Conservation (phyloP, 2,113 vertebrate genomes). For the Phyllostomus discolor region DNA sequence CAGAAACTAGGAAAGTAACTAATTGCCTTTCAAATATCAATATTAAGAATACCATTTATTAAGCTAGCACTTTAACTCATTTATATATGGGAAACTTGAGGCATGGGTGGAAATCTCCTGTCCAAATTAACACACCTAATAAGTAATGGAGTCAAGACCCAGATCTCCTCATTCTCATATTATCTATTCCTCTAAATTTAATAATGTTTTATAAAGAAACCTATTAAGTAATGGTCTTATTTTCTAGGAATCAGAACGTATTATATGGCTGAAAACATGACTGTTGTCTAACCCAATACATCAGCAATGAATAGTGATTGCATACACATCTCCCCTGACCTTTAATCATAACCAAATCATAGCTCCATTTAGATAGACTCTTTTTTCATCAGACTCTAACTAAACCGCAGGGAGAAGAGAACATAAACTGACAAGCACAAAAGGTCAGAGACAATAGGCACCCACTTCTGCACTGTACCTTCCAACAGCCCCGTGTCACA, state of each 20-base stretch:
- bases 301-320: constrained; percentile 42
- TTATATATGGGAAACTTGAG: not conserved
- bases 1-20: constrained; percentile 63
- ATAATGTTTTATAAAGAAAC: not conserved
- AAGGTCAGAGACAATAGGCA: constrained; percentile 50
- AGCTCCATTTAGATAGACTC: constrained; percentile 9
- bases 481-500: not conserved
- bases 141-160: not conserved
- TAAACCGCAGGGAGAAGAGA: constrained; percentile 19
- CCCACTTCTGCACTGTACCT: not conserved
- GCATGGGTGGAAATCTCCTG: not conserved
- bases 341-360: constrained; percentile 57
- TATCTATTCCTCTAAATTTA: not conserved
- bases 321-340: not conserved
- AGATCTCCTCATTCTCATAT: not conserved
- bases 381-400: constrained; percentile 29
- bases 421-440: constrained; percentile 20
- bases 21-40: constrained; percentile 72
- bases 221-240: not conserved
- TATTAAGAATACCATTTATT: constrained; percentile 68
- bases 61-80: constrained; percentile 31
- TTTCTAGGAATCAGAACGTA: constrained; percentile 12
- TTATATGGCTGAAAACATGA: not conserved
- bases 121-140: not conserved
- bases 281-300: not conserved